Evolutionary conservation across 1,140 invertebrate species (phyloP).

Genomic region (Hycleus phaleratus): DNA sequence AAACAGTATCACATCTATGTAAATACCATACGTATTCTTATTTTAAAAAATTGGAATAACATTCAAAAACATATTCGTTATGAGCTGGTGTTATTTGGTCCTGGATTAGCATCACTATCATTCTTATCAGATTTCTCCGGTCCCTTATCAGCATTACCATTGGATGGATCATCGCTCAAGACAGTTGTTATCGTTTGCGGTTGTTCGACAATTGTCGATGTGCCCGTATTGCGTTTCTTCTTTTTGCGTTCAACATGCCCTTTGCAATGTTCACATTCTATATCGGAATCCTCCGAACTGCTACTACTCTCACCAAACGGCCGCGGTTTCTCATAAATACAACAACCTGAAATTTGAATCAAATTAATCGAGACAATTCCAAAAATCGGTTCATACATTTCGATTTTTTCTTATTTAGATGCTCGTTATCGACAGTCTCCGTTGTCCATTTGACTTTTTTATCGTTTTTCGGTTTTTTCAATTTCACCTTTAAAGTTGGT

Average conservation of each 20-base stretch:
- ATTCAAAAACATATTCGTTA: no score
- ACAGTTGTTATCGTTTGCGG: background rate
- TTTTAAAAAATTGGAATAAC: no score
- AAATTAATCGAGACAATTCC: background rate
- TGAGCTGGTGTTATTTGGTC: no score
- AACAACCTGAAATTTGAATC: slow-evolving; percentile 60
- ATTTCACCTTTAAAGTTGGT: slow-evolving; percentile 61
- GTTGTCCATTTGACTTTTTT: slow-evolving; percentile 82
- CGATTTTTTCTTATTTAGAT: slow-evolving; percentile 89
- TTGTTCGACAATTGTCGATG: background rate
- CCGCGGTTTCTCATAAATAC: slow-evolving; percentile 76
- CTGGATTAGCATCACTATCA: no score
- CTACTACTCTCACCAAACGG: slow-evolving; percentile 78
- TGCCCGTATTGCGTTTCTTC: slow-evolving; percentile 35
- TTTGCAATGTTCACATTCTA: slow-evolving; percentile 80
- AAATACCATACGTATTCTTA: no score
- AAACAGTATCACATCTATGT: no score
- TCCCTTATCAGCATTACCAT: no score
- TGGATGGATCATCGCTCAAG: no score
- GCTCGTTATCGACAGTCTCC: slow-evolving; percentile 87
- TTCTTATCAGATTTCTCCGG: no score
- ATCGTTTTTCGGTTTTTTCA: slow-evolving; percentile 62
- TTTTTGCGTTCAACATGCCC: slow-evolving; percentile 70
- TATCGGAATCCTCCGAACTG: slow-evolving; percentile 61
- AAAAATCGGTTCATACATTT: slow-evolving; percentile 62